phyloP scores from a whole-genome alignment of 2,113 vertebrate species.

The Melanerpes aurifrons region DNA sequence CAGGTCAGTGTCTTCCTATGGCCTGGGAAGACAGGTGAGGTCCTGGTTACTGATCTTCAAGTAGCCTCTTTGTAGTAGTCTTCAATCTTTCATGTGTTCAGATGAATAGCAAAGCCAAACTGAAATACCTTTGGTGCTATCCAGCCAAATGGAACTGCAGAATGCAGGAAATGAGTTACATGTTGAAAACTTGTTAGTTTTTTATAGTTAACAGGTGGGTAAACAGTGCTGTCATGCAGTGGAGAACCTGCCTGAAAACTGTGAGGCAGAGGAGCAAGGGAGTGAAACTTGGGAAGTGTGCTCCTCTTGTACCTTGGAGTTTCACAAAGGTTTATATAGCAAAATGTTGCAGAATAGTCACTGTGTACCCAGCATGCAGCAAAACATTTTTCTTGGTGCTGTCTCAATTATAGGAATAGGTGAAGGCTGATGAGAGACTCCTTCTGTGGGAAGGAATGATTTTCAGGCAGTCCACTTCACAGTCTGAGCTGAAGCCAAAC shows the following conservation, averaged over 20 bases:
- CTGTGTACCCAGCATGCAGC: not conserved
- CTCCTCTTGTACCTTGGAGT: not conserved
- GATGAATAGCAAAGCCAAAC: not conserved
- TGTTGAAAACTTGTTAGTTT: not conserved
- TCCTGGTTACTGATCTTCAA: not conserved
- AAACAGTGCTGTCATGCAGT: not conserved
- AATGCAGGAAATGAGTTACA: not conserved
- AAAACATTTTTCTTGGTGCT: not conserved
- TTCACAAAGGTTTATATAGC: not conserved
- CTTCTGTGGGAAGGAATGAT: not conserved
- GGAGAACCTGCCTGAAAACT: not conserved
- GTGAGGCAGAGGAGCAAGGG: not conserved
- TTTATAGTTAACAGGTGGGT: not conserved
- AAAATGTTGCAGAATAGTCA: not conserved
- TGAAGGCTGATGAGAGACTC: not conserved
- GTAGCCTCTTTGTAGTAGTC: not conserved
- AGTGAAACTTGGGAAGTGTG: not conserved
- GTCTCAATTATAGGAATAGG: not conserved
- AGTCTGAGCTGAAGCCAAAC: not conserved
- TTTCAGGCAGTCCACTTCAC: not conserved
- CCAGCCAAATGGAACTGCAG: not conserved
- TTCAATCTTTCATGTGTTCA: not conserved
- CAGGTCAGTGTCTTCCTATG: not conserved
- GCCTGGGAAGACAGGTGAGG: not conserved
- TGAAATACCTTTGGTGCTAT: not conserved